Percentiles rank a stretch among this genome's conserved stretches.
Evolutionary conservation across 2,888 invertebrate genomes (phyloP).

Genomic region (Ommatoiulus sabulosus): DNA sequence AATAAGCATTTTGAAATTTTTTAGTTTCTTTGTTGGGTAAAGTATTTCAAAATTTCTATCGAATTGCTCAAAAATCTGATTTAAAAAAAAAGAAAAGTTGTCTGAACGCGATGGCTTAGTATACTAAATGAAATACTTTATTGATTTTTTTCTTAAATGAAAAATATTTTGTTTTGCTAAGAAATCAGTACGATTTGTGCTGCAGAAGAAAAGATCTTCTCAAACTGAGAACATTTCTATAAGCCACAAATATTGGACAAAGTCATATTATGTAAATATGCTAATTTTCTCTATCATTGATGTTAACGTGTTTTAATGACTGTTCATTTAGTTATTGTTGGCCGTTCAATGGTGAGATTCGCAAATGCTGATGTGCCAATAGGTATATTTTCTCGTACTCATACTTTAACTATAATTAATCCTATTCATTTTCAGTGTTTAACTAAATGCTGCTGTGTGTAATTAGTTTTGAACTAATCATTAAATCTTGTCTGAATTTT

Average conservation of each 20-base stretch:
- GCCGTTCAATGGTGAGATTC: neutral
- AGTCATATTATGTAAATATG: neutral
- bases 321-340: neutral
- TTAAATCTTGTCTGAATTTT: neutral
- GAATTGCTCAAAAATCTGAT: no score
- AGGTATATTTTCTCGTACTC: neutral
- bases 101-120: neutral
- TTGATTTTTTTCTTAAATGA: neutral
- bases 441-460: neutral
- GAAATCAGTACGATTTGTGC: neutral
- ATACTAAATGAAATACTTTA: neutral
- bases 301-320: neutral
- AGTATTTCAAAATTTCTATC: no score
- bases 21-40: no score
- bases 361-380: neutral
- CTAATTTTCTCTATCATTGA: neutral
- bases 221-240: neutral
- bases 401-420: neutral
- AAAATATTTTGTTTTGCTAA: neutral
- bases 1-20: no score
- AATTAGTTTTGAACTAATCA: conserved; percentile 6
- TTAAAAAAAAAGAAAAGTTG: neutral
- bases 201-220: neutral
- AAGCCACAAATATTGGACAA: neutral
- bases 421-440: neutral